Evolutionary conservation across 2,888 invertebrate genomes (phyloP).

Genomic region (Parnassius smintheus): DNA sequence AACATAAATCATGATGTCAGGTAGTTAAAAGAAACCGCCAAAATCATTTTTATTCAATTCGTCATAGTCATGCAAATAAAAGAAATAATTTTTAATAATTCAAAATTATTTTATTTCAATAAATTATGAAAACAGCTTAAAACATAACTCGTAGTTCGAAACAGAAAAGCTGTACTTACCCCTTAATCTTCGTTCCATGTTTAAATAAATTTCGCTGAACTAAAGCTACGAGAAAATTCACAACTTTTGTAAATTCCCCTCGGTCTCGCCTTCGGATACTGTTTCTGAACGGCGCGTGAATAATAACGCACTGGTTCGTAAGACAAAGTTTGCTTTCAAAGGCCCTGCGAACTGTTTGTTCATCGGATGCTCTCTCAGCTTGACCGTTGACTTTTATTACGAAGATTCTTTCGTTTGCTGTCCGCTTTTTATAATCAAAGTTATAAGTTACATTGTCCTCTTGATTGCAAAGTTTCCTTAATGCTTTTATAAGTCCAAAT

Average conservation of each 20-base stretch:
- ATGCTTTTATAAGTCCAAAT: background rate
- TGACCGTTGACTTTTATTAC: slow-evolving; percentile 17
- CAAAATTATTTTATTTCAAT: too few species aligned
- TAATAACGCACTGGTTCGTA: slow-evolving; percentile 16
- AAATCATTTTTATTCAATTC: too few species aligned
- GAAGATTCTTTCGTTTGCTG: slow-evolving; percentile 8
- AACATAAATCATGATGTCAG: too few species aligned
- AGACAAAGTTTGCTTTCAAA: slow-evolving; percentile 21
- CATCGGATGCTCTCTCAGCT: slow-evolving; percentile 2
- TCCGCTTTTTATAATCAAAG: background rate
- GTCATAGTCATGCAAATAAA: too few species aligned
- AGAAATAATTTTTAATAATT: too few species aligned
- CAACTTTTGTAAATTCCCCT: slow-evolving; percentile 12
- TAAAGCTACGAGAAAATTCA: slow-evolving; percentile 11
- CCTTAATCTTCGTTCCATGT: slow-evolving; percentile 5
- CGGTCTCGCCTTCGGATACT: slow-evolving; percentile 1
- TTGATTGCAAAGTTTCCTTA: background rate
- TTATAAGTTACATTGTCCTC: slow-evolving; percentile 5
- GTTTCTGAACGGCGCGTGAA: slow-evolving; percentile 17
- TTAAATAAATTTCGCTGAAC: slow-evolving; percentile 16
- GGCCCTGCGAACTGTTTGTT: slow-evolving; percentile 13
- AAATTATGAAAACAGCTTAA: too few species aligned
- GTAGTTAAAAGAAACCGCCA: too few species aligned
- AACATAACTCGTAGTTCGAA: too few species aligned
- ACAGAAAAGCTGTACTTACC: slow-evolving; percentile 5